phyloP scores from a whole-genome alignment of 2,113 vertebrate genomes.

The Chaetodon trifascialis region DNA sequence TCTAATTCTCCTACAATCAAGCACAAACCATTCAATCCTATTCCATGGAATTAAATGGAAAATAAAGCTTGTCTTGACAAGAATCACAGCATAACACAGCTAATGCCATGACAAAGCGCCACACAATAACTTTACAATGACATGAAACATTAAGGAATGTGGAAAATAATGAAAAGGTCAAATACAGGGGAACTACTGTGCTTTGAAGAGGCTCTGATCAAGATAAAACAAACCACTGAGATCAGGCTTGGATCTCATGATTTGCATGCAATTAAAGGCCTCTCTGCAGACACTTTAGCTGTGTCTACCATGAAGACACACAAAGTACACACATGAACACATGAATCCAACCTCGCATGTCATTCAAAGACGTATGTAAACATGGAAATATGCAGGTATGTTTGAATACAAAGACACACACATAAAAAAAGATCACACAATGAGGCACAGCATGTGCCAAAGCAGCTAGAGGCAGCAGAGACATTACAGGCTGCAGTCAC shows the following conservation, averaged over 20 bases:
- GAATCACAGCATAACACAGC: neutral
- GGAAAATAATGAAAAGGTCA: conserved; percentile 1
- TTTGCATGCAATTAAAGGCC: conserved; percentile 10
- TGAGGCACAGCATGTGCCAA: neutral
- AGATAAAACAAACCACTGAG: conserved; percentile 26
- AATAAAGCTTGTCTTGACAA: neutral
- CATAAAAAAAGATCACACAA: conserved; percentile 10
- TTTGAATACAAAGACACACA: conserved; percentile 24
- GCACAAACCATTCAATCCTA: neutral
- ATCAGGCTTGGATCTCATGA: conserved; percentile 24
- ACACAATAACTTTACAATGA: neutral
- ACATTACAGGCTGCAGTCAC: conserved; percentile 59
- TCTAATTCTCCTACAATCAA: neutral
- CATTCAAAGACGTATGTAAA: conserved; percentile 37
- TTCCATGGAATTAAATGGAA: neutral
- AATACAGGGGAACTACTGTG: neutral
- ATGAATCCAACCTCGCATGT: neutral
- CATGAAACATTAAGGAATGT: conserved; percentile 6
- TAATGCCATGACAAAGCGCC: neutral
- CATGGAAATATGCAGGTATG: conserved; percentile 43
- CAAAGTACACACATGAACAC: neutral
- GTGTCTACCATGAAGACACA: conserved; percentile 12
- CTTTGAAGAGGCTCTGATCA: conserved; percentile 38
- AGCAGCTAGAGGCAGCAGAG: conserved; percentile 56
- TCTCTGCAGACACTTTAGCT: neutral